Percentiles rank a stretch among this genome's conserved stretches.
These are phyloP conservation scores for Cerastis leucographa DNA, from an alignment of 2,888 invertebrate species.

Conservation along the genomic window DNA sequence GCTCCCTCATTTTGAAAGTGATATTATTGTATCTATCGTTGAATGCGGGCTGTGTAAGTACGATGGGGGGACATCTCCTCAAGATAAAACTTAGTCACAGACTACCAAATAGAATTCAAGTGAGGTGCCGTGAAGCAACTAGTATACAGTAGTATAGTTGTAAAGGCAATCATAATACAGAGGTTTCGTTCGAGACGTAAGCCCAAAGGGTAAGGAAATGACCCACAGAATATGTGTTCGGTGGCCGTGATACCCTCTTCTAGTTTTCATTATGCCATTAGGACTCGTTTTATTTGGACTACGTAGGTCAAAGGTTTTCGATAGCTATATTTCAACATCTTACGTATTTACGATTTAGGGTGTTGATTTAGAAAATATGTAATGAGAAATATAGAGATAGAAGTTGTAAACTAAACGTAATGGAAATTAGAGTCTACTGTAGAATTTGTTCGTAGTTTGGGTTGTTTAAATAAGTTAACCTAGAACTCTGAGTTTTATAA, in stretches of 20 bases:
- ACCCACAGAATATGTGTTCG: constrained; percentile 44
- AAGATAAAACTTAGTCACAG: neutral
- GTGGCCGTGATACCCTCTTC: constrained; percentile 50
- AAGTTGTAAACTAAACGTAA: neutral
- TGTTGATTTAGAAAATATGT: neutral
- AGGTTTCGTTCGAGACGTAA: constrained; percentile 29
- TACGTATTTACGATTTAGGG: constrained; percentile 23
- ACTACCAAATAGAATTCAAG: neutral
- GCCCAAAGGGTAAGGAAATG: constrained; percentile 53
- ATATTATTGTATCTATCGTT: neutral
- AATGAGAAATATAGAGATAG: constrained; percentile 21
- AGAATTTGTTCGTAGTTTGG: neutral
- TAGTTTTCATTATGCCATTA: constrained; percentile 39
- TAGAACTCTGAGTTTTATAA: neutral
- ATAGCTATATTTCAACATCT: constrained; percentile 9
- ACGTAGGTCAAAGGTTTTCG: constrained; percentile 14
- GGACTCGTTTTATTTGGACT: constrained; percentile 44
- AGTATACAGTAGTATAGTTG: constrained; percentile 41
- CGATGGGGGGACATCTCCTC: neutral
- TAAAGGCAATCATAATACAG: constrained; percentile 36
- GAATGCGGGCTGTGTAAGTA: neutral
- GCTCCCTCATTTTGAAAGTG: neutral
- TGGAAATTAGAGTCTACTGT: neutral
- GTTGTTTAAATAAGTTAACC: neutral
- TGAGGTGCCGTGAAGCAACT: constrained; percentile 17